phyloP scores from a whole-genome alignment of 2,888 invertebrate species.

The Nephrocerus scutellatus region DNA sequence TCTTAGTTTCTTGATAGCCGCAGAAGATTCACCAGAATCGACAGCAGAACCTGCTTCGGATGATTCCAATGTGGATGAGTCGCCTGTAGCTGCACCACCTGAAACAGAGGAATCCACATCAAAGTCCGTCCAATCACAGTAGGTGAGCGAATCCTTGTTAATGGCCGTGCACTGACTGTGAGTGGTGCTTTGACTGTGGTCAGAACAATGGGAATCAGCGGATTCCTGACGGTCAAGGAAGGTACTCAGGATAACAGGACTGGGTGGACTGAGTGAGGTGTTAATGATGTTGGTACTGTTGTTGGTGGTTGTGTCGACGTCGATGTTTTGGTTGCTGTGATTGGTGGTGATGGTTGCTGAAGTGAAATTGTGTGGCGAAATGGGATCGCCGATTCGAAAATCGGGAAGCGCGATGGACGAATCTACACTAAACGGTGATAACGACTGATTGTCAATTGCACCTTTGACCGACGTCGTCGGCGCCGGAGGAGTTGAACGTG shows the following conservation, averaged over 20 bases:
- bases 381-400: constrained; percentile 18
- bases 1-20: constrained; percentile 52
- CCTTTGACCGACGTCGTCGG: constrained; percentile 8
- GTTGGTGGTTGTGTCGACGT: constrained; percentile 3
- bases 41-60: constrained; percentile 14
- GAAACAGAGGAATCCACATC: constrained; percentile 26
- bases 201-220: constrained; percentile 57
- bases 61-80: constrained; percentile 16
- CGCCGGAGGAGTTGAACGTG: constrained; percentile 15
- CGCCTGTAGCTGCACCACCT: constrained; percentile 19
- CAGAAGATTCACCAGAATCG: constrained; percentile 18
- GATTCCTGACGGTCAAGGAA: constrained; percentile 52
- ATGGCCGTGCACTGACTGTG: constrained; percentile 63
- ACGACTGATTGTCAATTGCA: too few relatives aligned
- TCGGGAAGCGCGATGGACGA: constrained; percentile 2
- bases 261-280: constrained; percentile 2
- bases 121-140: constrained; percentile 50
- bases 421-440: too few relatives aligned
- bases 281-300: constrained; percentile 5
- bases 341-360: constrained; percentile 4
- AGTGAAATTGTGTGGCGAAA: constrained; percentile 15
- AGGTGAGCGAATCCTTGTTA: constrained; percentile 38
- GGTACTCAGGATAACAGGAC: too few relatives aligned
- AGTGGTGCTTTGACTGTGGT: constrained; percentile 51
- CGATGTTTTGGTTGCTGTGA: constrained; percentile 11